Percentiles rank a stretch among this genome's conserved stretches.
Evolutionary conservation across 53 echinoderm and acorn worm genomes (phyloP).

Genomic region (Hippasteria phrygiana): DNA sequence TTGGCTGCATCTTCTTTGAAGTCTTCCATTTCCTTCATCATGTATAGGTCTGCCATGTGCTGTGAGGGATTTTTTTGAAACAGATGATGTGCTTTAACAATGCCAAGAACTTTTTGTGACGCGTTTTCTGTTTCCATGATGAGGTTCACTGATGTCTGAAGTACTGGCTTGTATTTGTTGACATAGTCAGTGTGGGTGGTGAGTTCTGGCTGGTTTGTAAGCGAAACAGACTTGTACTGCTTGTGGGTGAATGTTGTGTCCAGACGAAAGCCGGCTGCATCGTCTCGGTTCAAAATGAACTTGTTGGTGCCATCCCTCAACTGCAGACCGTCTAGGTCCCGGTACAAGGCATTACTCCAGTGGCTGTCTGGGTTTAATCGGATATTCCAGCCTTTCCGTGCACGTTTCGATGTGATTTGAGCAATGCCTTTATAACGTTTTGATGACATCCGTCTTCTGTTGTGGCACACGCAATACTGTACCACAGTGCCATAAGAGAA

Average conservation of each 20-base stretch:
- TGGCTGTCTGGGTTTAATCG: conserved; percentile 68
- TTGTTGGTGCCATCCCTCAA: conserved; percentile 26
- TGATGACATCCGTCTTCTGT: conserved; percentile 63
- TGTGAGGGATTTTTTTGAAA: conserved; percentile 54
- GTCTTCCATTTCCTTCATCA: conserved; percentile 26
- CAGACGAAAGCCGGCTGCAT: conserved; percentile 39
- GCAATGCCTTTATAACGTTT: conserved; percentile 74
- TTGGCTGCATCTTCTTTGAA: no score
- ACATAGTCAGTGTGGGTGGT: conserved; percentile 62
- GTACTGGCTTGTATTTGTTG: conserved; percentile 11
- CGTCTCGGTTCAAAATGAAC: conserved; percentile 25
- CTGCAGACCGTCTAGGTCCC: conserved; percentile 15
- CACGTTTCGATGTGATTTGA: conserved; percentile 49
- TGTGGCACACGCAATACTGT: conserved; percentile 59
- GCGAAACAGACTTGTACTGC: not conserved
- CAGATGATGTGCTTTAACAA: conserved; percentile 50
- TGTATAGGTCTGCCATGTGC: conserved; percentile 55
- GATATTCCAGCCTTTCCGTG: conserved; percentile 67
- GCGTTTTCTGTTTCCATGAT: conserved; percentile 56
- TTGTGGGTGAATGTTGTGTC: conserved; percentile 43
- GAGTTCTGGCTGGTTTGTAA: not conserved
- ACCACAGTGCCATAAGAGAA: conserved; percentile 73
- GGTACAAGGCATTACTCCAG: conserved; percentile 46
- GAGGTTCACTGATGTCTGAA: conserved; percentile 53
- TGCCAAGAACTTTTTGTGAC: conserved; percentile 2